Evolutionary conservation across 2,797 vertebrate genomes (phyloP).

Genomic region (Apogon talboti): DNA sequence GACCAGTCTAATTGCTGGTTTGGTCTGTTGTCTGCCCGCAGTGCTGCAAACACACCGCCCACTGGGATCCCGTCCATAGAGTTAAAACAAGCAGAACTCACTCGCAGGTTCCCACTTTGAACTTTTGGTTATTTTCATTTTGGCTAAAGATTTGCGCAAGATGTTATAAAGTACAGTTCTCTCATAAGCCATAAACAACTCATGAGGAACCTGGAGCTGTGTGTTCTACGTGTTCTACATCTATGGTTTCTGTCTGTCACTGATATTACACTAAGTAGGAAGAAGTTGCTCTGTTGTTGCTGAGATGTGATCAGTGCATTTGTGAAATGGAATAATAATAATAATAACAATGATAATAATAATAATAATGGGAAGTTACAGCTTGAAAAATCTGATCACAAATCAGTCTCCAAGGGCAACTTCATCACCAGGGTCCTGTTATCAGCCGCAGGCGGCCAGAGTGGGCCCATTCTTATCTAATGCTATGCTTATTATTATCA

Average conservation of each 20-base stretch:
- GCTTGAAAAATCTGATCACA: conserved; percentile 45
- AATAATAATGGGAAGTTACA: conserved; percentile 11
- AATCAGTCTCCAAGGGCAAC: conserved; percentile 59
- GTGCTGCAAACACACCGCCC: conserved; percentile 45
- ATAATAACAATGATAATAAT: background rate
- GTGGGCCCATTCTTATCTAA: conserved; percentile 82
- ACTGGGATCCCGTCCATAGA: conserved; percentile 58
- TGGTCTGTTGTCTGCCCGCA: conserved; percentile 41
- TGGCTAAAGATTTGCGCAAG: conserved; percentile 28
- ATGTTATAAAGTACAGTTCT: conserved; percentile 19
- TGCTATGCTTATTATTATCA: conserved; percentile 74
- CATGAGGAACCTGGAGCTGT: conserved; percentile 45
- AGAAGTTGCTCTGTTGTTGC: conserved; percentile 55
- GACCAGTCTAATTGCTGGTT: background rate
- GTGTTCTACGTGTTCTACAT: conserved; percentile 56
- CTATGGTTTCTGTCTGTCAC: conserved; percentile 73
- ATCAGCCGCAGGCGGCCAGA: conserved; percentile 92
- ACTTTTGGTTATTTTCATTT: conserved; percentile 54
- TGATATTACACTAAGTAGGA: conserved; percentile 69
- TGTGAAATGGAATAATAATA: conserved; percentile 5
- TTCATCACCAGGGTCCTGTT: conserved; percentile 83
- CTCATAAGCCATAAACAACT: conserved; percentile 68
- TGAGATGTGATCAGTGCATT: conserved; percentile 52
- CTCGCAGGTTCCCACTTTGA: conserved; percentile 45
- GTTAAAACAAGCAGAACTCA: conserved; percentile 59